Percentiles rank a stretch among this genome's conserved stretches.
Evolutionary conservation across 2,888 invertebrate genomes (phyloP).

Genomic region (Caenorhabditis sp.): DNA sequence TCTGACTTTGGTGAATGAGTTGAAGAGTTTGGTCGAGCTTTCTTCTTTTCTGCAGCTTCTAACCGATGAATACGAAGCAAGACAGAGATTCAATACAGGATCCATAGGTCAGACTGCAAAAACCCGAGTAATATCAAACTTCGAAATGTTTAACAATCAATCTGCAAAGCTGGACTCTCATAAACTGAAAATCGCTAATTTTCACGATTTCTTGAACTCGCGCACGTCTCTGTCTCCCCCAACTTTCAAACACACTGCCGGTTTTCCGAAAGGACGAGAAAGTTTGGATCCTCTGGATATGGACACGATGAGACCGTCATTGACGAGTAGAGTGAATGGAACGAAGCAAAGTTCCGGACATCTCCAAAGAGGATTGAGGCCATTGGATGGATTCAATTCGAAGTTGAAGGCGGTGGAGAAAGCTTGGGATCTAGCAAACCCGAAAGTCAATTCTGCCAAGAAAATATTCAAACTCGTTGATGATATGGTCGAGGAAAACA

Average conservation of each 20-base stretch:
- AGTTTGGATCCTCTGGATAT: neutral
- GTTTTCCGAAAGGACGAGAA: neutral
- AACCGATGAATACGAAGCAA: too few relatives aligned
- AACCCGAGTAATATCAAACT: too few relatives aligned
- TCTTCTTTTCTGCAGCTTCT: too few relatives aligned
- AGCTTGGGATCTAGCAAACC: neutral
- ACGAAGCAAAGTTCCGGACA: neutral
- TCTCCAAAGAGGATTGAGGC: neutral
- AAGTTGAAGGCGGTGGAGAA: neutral
- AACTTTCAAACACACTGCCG: neutral
- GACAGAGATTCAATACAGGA: too few relatives aligned
- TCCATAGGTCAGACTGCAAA: too few relatives aligned
- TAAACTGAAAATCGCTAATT: neutral
- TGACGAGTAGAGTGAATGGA: neutral
- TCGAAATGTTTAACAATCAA: too few relatives aligned
- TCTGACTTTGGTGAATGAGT: too few relatives aligned
- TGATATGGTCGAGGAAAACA: too few relatives aligned
- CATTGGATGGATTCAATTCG: neutral
- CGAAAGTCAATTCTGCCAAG: neutral
- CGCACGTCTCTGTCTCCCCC: neutral
- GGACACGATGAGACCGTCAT: neutral
- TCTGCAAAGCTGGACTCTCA: too few relatives aligned
- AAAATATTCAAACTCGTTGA: too few relatives aligned
- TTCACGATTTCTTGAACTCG: neutral
- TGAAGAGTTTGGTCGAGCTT: too few relatives aligned